Evolutionary conservation across 2,888 invertebrate species (phyloP).

Genomic region (Xanthorhoe designata): DNA sequence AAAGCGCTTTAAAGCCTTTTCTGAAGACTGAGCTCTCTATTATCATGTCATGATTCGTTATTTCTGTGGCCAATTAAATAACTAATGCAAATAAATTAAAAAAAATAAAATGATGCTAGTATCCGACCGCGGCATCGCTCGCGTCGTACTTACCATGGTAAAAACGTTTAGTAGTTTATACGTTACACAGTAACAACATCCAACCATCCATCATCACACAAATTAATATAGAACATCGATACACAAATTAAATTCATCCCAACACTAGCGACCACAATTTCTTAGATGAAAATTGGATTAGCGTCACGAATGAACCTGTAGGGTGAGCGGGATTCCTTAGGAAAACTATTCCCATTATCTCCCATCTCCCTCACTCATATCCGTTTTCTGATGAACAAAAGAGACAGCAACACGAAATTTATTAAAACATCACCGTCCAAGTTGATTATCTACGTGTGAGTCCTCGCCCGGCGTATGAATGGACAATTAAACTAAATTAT

Average conservation of each 20-base stretch:
- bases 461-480: constrained; percentile 67
- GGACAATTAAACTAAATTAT: constrained; percentile 71
- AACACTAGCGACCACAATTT: constrained; percentile 56
- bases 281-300: constrained; percentile 68
- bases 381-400: constrained; percentile 40
- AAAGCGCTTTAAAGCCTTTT: not conserved
- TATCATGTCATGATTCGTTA: no score
- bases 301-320: constrained; percentile 68
- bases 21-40: no score
- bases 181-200: no score
- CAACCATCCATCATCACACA: no score
- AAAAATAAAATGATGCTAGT: no score
- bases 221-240: constrained; percentile 7
- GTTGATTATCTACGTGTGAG: constrained; percentile 79
- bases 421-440: constrained; percentile 70
- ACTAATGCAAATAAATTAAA: no score
- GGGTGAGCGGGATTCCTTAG: constrained; percentile 51
- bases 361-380: constrained; percentile 40
- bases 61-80: no score
- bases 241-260: constrained; percentile 26
- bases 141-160: no score
- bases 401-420: constrained; percentile 60
- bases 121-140: no score
- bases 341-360: constrained; percentile 52
- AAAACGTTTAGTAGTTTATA: no score